phyloP scores from a whole-genome alignment of 2,888 invertebrate species.

The Teleogryllus oceanicus region DNA sequence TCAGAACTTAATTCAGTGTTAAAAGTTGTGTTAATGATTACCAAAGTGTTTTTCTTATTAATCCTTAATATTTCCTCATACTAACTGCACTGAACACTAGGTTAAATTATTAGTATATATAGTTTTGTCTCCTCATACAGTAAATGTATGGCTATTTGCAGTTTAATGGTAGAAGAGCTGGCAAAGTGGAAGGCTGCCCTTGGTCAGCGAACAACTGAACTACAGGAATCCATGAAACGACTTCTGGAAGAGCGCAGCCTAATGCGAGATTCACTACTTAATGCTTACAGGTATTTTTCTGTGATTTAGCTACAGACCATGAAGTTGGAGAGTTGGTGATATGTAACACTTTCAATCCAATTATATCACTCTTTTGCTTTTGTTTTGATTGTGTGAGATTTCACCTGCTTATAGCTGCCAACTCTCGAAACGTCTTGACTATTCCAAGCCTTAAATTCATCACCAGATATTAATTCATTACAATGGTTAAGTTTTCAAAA shows the following conservation, averaged over 20 bases:
- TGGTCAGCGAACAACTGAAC: slow-evolving; percentile 64
- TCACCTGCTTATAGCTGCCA: too few species aligned
- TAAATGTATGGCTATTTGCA: slow-evolving; percentile 46
- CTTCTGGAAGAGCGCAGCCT: slow-evolving; percentile 67
- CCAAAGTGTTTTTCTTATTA: too few species aligned
- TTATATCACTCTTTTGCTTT: too few species aligned
- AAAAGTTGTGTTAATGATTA: too few species aligned
- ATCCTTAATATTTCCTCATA: neutral
- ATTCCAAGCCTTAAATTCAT: too few species aligned
- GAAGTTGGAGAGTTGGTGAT: too few species aligned
- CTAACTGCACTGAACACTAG: slow-evolving; percentile 18
- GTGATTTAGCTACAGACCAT: neutral
- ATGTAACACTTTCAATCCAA: too few species aligned
- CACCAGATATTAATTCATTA: too few species aligned
- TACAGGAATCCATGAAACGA: slow-evolving; percentile 65
- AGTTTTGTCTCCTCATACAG: slow-evolving; percentile 19
- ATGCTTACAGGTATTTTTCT: slow-evolving; percentile 57
- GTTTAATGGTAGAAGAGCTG: slow-evolving; percentile 89
- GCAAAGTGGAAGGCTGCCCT: slow-evolving; percentile 81
- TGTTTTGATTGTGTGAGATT: too few species aligned
- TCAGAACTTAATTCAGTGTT: too few species aligned
- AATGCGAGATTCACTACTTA: slow-evolving; percentile 60
- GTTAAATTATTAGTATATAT: slow-evolving; percentile 23
- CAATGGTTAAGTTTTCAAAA: too few species aligned
- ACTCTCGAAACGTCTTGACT: too few species aligned